phyloP scores from a whole-genome alignment of 2,797 vertebrate species.

The Lagodon rhomboides region DNA sequence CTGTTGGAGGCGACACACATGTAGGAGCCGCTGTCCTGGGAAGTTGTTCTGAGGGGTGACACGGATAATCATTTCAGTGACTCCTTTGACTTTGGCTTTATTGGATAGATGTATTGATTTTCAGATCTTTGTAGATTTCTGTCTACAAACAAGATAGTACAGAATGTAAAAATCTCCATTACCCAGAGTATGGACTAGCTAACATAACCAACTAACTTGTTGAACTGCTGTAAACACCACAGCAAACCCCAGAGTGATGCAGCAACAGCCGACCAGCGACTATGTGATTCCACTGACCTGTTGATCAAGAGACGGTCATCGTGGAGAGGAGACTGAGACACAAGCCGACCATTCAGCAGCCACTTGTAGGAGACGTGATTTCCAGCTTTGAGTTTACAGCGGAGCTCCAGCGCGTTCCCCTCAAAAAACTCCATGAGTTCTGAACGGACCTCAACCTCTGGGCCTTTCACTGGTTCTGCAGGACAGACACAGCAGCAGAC shows the following conservation, averaged over 20 bases:
- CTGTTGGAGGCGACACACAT: slow-evolving; percentile 71
- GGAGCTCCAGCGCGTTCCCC: slow-evolving; percentile 60
- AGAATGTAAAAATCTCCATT: no score
- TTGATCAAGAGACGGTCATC: slow-evolving; percentile 26
- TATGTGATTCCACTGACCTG: slow-evolving; percentile 59
- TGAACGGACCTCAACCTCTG: neutral
- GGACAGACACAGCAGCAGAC: slow-evolving; percentile 15
- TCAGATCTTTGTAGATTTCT: no score
- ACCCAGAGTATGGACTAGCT: no score
- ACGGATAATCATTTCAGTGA: slow-evolving; percentile 10
- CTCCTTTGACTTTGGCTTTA: neutral
- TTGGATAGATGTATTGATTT: neutral
- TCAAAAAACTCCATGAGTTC: slow-evolving; percentile 62
- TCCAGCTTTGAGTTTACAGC: slow-evolving; percentile 57
- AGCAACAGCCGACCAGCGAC: neutral
- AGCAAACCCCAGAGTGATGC: neutral
- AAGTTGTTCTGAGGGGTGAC: slow-evolving; percentile 45
- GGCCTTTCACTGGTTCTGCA: slow-evolving; percentile 68
- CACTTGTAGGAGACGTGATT: slow-evolving; percentile 75
- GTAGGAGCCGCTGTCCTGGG: slow-evolving; percentile 73
- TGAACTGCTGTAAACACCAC: neutral
- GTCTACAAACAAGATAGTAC: no score
- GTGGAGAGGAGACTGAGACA: slow-evolving; percentile 11
- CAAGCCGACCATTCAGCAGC: slow-evolving; percentile 43
- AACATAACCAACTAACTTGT: neutral